Percentiles rank a stretch among this genome's conserved stretches.
Conservation (phyloP, 1,140 invertebrate species). For the Drosophila navojoa region DNA sequence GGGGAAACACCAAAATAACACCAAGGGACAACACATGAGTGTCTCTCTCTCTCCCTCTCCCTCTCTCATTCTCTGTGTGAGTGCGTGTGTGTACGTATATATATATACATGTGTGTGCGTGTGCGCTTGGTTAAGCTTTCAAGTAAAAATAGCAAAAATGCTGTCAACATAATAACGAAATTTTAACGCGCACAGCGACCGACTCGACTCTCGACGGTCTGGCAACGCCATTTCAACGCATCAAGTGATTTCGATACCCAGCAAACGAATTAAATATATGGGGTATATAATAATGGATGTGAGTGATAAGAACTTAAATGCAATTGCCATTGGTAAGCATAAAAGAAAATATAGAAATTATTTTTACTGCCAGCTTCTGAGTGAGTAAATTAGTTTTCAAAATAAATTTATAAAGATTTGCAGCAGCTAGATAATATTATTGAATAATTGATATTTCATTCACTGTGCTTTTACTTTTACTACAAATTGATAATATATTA, state of each 20-base stretch:
- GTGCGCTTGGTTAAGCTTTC: constrained; percentile 76
- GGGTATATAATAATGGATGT: not conserved
- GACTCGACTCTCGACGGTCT: constrained; percentile 43
- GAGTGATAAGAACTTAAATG: too few species aligned
- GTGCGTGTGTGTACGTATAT: constrained; percentile 22
- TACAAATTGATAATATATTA: too few species aligned
- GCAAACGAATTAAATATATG: not conserved
- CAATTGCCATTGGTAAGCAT: too few species aligned
- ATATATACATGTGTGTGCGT: constrained; percentile 24
- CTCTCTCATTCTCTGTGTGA: too few species aligned
- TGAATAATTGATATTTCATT: not conserved
- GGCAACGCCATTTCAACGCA: constrained; percentile 56
- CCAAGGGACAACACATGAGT: constrained; percentile 52
- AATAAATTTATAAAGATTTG: too few species aligned
- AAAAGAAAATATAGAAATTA: too few species aligned
- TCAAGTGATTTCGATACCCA: constrained; percentile 51
- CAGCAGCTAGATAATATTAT: not conserved
- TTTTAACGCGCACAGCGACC: constrained; percentile 77
- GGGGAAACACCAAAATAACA: constrained; percentile 80
- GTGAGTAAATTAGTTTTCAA: too few species aligned
- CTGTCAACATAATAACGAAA: constrained; percentile 82
- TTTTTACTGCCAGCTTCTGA: not conserved
- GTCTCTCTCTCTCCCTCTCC: constrained; percentile 5
- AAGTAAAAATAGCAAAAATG: constrained; percentile 81
- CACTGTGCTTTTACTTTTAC: too few species aligned